A percentile compares a stretch with the other conserved stretches of the same genome.
Conservation (phyloP, 2,888 invertebrate genomes). For the Schizotus pectinicornis region DNA sequence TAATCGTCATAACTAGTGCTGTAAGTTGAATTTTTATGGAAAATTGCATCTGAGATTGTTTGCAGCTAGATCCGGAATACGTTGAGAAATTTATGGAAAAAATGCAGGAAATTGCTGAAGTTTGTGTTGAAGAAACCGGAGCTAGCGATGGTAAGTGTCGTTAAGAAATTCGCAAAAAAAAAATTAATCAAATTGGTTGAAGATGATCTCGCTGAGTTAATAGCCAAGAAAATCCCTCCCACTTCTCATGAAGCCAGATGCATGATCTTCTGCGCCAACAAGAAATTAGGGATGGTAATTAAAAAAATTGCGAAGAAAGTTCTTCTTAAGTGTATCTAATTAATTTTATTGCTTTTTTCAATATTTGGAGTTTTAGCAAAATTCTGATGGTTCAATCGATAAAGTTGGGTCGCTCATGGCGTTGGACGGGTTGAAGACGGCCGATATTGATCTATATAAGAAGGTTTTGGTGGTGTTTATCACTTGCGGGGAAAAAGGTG, state of each 20-base stretch:
- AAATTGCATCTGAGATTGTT: not conserved
- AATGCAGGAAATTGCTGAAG: conserved; percentile 36
- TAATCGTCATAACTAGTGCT: not conserved
- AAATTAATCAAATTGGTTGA: too few species aligned
- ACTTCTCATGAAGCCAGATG: conserved; percentile 50
- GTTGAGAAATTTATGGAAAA: conserved; percentile 35
- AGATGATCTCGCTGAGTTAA: conserved; percentile 48
- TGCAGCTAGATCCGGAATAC: conserved; percentile 34
- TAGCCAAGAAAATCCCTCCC: conserved; percentile 42
- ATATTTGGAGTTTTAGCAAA: too few species aligned
- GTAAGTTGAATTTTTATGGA: not conserved
- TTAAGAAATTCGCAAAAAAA: too few species aligned
- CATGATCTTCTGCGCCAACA: conserved; percentile 52
- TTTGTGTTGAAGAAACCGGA: conserved; percentile 39
- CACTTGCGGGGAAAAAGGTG: conserved; percentile 18
- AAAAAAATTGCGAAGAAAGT: too few species aligned
- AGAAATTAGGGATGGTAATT: conserved; percentile 50
- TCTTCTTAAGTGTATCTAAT: too few species aligned
- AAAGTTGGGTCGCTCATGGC: conserved; percentile 23
- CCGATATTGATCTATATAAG: conserved; percentile 32
- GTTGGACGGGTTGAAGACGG: conserved; percentile 30
- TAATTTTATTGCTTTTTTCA: too few species aligned
- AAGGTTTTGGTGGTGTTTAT: conserved; percentile 24
- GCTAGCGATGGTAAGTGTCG: conserved; percentile 20
- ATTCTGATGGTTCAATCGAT: conserved; percentile 18